Base-by-base conservation (phyloP, 2,113 vertebrate genomes). In the Onychorhynchus coronatus region DNA sequence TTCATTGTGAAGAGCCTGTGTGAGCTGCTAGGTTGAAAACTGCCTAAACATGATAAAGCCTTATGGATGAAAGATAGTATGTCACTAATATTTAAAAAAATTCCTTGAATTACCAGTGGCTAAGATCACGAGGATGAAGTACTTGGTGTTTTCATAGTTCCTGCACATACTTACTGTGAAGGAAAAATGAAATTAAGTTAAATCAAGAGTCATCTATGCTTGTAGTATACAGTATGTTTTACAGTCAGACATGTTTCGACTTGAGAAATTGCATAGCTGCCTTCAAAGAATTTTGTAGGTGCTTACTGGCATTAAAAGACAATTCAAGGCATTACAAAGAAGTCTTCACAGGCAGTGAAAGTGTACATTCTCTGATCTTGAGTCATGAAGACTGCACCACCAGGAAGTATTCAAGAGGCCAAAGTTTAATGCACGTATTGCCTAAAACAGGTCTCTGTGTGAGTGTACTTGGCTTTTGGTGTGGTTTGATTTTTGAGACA, bases 221-320 rank as follows among this genome's bases (percentile, higher is more conserved):
- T 73, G 50, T 42, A 84, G 28, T 66, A 24, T 67, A 50, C 59
- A 67, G 30, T 66, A 8, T 16, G 5, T 23, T 68, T 87, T 87
- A 8, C 42, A 47, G 56, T 86, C 56, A 68, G 83, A 56, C 90
- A 0, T 53, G 90, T 91, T 94, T 88, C 3, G 0, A 78, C 93
- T 67, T 88, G 93, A 83, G 82, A 80, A 85, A 16, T 44, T 80
- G 75, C 67, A 41, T 35, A 88, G 55, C 50, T 0, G 6, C 76
- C 75, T 94, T 95, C 96, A 95, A 88, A 96, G 94, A 91, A 55
- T 53, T 88, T 68, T 35, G 68, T 83, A 84, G 72, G 76, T 88
- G 68, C 72, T 95, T 92, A 30, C 86, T 91, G 86, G 86, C 72
- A 77, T 59, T 91, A 67, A 65, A 83, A 84, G 42, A 12, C 63